These are phyloP conservation scores for Brachymystax lenok DNA, from an alignment of 2,797 vertebrate genomes.

Conservation along the genomic window DNA sequence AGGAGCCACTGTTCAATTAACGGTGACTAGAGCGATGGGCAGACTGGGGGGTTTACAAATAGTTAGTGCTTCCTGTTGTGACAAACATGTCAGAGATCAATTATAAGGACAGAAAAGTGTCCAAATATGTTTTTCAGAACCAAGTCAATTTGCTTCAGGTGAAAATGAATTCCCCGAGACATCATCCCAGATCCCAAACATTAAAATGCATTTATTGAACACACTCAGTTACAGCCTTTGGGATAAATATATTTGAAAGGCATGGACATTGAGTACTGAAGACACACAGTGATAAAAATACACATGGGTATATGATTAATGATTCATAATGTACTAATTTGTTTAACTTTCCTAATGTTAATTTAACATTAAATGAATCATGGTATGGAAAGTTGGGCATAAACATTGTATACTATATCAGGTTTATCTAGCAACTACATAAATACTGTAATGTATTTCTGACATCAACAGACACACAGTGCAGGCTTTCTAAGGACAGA, in stretches of 20 bases:
- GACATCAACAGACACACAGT: constrained; percentile 56
- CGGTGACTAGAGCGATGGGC: constrained; percentile 43
- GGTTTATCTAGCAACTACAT: constrained; percentile 22
- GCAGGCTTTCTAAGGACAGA: constrained; percentile 56
- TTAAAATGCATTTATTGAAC: constrained; percentile 58
- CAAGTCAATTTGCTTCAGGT: neutral
- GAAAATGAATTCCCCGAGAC: neutral
- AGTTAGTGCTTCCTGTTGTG: neutral
- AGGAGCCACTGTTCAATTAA: constrained; percentile 45
- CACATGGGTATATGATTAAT: too few relatives aligned
- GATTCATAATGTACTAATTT: too few relatives aligned
- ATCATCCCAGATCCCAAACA: neutral
- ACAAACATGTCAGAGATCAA: too few relatives aligned
- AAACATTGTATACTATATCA: neutral
- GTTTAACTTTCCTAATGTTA: too few relatives aligned
- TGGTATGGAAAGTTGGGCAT: neutral
- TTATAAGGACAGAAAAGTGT: neutral
- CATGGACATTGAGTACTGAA: constrained; percentile 40
- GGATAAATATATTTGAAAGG: constrained; percentile 36
- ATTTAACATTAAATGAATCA: too few relatives aligned
- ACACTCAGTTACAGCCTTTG: constrained; percentile 38
- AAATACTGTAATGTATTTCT: constrained; percentile 44
- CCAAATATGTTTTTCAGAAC: neutral
- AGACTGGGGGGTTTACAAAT: constrained; percentile 14
- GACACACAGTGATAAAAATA: constrained; percentile 28